Evolutionary conservation across 2,888 invertebrate genomes (phyloP), one percentile per base, ranked within the genome.

Genomic region (Mylabris sibirica): DNA sequence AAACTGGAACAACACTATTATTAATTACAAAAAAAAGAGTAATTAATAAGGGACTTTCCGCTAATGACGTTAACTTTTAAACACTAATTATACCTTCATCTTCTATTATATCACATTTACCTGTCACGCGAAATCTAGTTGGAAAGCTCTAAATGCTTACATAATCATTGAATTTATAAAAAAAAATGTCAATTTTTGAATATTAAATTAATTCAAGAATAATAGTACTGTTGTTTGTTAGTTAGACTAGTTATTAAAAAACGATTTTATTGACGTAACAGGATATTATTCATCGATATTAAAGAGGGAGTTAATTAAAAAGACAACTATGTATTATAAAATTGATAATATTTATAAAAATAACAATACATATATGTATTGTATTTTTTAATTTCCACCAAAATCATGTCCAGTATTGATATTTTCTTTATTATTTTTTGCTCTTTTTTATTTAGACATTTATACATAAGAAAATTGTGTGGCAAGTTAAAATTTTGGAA

Each of bases 341-440:
- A 20, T 49, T 9, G 8, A 49, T 49, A 9, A 20, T 49, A 49
- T 38, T 38, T 49, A 49, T 20, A 49, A 20, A 49, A 49, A 49
- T 49, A 49, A 49, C 49, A 49, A 49, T 49, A 20, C 49, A 49
- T 49, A 44, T 44, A 44, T 49, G n/a, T 41, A 3, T 41, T 34
- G 5, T 9, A 11, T 35, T 11, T 35, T 38, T 12, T 12, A 38
- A 38, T 38, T 14, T 38, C 1, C 3, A 38, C 12, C 11, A 38
- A 38, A 44, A 17, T n/a, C 3, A 41, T 49, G 49, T 49, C 49
- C 49, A 49, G 49, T 49, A 20, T 49, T 17, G n/a, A 6, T 44
- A 44, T 44, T 5, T 41, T 4, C 12, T 12, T 12, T 3, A 38
- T 12, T 12, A 38, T 38, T 11, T 34, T 5, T 26, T 5, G 3